Conservation (phyloP, 2,888 invertebrate genomes). For the Mesoligia furuncula region DNA sequence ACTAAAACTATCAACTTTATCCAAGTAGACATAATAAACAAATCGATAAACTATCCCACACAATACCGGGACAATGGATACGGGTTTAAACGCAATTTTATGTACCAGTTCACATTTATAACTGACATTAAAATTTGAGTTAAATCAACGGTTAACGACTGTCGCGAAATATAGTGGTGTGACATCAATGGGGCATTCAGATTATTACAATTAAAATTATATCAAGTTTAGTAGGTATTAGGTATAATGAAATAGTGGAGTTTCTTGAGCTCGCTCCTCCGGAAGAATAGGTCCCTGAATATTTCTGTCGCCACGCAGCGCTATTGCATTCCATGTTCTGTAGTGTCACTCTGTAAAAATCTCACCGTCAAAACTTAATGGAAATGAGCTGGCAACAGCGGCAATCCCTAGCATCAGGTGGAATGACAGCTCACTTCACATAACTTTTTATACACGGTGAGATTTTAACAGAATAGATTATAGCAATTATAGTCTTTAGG, state of each 20-base stretch:
- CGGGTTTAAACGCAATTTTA: conserved; percentile 73
- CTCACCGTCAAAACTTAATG: too few species aligned
- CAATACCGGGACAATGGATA: conserved; percentile 60
- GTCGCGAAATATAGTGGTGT: conserved; percentile 65
- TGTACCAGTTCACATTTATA: conserved; percentile 67
- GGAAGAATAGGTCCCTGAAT: not conserved
- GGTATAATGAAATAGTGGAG: not conserved
- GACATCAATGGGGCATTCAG: conserved; percentile 11
- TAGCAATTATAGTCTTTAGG: too few species aligned
- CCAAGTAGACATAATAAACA: conserved; percentile 55
- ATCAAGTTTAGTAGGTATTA: not conserved
- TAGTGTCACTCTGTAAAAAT: too few species aligned
- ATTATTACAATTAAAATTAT: not conserved
- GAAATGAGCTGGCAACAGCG: too few species aligned
- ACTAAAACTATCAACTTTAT: conserved; percentile 60
- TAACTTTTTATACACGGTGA: too few species aligned
- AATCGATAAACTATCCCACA: conserved; percentile 63
- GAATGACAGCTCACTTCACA: too few species aligned
- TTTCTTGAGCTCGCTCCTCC: not conserved
- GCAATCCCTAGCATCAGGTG: too few species aligned
- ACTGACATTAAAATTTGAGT: conserved; percentile 64
- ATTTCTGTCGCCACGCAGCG: not conserved
- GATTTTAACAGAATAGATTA: too few species aligned
- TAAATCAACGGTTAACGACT: conserved; percentile 73
- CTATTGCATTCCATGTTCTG: not conserved